These are phyloP conservation scores for Toxotes lorentzi DNA, from an alignment of 2,797 vertebrate genomes.

Conservation along the genomic window DNA sequence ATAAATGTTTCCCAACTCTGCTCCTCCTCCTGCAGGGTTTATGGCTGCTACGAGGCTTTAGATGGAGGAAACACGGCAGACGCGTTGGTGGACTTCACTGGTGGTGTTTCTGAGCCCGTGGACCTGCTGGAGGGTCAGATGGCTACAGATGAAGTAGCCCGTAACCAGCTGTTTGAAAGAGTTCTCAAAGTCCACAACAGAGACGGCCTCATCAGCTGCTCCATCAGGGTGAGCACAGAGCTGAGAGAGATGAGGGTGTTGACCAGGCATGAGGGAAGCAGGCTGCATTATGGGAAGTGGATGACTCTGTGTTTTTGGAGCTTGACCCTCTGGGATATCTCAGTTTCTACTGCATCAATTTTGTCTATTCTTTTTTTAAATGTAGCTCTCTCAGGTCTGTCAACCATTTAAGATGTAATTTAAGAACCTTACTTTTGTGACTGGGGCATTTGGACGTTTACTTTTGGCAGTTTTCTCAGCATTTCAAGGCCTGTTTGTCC, in stretches of 20 bases:
- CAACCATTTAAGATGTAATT: not conserved
- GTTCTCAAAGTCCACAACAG: conserved; percentile 95
- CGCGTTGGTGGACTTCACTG: conserved; percentile 96
- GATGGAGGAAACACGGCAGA: conserved; percentile 97
- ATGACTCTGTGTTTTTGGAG: not conserved
- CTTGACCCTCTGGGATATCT: not conserved
- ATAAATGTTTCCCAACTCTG: not conserved
- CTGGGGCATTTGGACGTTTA: not conserved
- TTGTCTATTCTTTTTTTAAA: not conserved
- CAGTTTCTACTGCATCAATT: not conserved
- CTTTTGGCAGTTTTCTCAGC: not conserved
- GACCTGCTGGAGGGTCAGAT: conserved; percentile 93
- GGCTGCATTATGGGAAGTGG: not conserved
- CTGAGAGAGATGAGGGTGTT: not conserved
- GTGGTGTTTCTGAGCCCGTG: conserved; percentile 93
- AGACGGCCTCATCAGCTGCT: conserved; percentile 97
- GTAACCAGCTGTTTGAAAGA: conserved; percentile 93
- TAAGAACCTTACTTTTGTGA: not conserved
- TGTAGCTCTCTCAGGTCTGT: not conserved
- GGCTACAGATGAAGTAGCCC: conserved; percentile 85
- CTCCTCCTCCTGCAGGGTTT: conserved; percentile 82
- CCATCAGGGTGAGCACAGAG: conserved; percentile 90
- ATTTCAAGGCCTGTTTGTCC: conserved; percentile 17
- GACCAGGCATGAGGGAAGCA: not conserved
- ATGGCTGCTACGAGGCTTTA: conserved; percentile 94